These are phyloP conservation scores for Puma concolor DNA, from an alignment of 2,113 vertebrate genomes.

Conservation along the genomic window DNA sequence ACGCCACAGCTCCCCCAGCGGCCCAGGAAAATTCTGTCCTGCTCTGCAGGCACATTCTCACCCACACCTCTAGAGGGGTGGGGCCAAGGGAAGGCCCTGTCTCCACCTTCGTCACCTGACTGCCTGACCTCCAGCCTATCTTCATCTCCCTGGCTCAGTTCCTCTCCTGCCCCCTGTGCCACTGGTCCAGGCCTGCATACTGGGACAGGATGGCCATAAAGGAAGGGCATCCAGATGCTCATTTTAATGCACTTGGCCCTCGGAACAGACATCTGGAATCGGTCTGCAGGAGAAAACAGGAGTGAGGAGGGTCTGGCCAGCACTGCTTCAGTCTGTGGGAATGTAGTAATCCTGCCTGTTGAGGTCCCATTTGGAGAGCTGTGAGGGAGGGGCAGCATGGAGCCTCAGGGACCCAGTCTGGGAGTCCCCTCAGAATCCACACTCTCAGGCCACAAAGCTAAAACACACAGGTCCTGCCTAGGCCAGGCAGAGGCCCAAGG, in stretches of 20 bases:
- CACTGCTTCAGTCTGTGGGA: background rate
- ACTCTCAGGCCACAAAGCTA: background rate
- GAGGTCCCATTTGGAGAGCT: background rate
- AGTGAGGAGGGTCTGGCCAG: background rate
- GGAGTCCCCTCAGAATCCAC: background rate
- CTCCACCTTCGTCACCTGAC: background rate
- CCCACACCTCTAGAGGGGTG: background rate
- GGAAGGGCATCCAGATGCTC: background rate
- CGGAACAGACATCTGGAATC: background rate
- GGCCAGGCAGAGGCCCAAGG: background rate
- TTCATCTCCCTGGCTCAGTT: background rate
- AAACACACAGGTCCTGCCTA: background rate
- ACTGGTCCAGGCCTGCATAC: background rate
- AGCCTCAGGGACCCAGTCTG: background rate
- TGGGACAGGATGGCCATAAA: background rate
- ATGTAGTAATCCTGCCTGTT: background rate
- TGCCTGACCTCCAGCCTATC: background rate
- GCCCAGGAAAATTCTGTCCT: constrained; percentile 13
- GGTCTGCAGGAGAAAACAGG: background rate
- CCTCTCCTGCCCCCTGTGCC: background rate
- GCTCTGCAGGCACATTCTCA: background rate
- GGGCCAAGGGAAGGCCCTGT: background rate
- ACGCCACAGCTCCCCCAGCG: constrained; percentile 36
- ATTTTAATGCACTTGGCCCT: background rate
- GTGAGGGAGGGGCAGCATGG: background rate